Evolutionary conservation across 1,140 invertebrate species (phyloP).

Genomic region (Orchestia grillus): DNA sequence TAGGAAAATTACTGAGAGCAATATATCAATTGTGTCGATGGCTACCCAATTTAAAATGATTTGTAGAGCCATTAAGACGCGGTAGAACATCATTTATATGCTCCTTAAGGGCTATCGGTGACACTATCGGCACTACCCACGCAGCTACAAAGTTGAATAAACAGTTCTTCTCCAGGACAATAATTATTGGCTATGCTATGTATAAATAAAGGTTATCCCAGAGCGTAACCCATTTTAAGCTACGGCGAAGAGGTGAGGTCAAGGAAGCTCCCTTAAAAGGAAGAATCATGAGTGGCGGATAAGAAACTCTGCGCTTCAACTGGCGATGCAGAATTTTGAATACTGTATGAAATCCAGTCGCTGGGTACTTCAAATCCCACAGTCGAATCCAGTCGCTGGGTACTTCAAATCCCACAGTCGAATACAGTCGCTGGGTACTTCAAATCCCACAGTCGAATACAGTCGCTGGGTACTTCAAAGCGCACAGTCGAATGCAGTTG

Average conservation of each 20-base stretch:
- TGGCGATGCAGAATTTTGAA: neutral
- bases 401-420: too few relatives aligned
- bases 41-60: slow-evolving; percentile 26
- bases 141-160: slow-evolving; percentile 11
- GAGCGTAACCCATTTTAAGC: slow-evolving; percentile 15
- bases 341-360: neutral
- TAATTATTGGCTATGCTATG: neutral
- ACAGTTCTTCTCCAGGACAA: neutral
- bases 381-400: too few relatives aligned
- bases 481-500: too few relatives aligned
- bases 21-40: neutral
- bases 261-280: neutral
- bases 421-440: too few relatives aligned
- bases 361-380: too few relatives aligned
- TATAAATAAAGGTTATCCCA: neutral
- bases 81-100: slow-evolving; percentile 3
- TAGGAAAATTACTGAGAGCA: neutral
- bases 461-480: too few relatives aligned
- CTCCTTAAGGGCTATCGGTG: slow-evolving; percentile 34
- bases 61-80: slow-evolving; percentile 20
- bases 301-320: neutral
- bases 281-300: neutral
- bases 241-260: neutral
- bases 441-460: too few relatives aligned
- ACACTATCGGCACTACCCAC: slow-evolving; percentile 30